phyloP scores from a whole-genome alignment of 2,888 invertebrate species.

The Latheticus oryzae region DNA sequence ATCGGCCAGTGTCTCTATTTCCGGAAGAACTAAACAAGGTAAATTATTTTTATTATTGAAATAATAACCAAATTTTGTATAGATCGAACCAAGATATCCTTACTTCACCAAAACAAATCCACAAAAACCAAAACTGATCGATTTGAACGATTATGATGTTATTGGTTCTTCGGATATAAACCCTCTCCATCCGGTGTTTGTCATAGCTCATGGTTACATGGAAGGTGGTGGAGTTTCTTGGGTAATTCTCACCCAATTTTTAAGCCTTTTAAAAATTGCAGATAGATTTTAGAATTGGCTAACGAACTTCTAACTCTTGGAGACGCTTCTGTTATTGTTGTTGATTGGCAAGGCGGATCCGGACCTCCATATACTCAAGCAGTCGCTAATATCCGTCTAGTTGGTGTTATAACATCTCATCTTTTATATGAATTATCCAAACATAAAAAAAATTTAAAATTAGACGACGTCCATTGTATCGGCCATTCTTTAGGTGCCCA shows the following conservation, averaged over 20 bases:
- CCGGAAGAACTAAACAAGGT: constrained; percentile 78
- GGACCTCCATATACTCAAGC: constrained; percentile 92
- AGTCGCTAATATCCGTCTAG: constrained; percentile 88
- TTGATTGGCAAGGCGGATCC: constrained; percentile 90
- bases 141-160: constrained; percentile 75
- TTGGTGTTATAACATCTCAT: constrained; percentile 86
- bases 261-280: constrained; percentile 5
- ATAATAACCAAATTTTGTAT: constrained; percentile 42
- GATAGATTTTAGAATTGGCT: constrained; percentile 76
- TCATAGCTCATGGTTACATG: constrained; percentile 88
- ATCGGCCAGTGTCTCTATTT: constrained; percentile 82
- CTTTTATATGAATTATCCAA: constrained; percentile 68
- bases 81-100: constrained; percentile 73
- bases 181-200: constrained; percentile 74
- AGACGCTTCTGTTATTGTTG: constrained; percentile 79
- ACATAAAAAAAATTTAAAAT: constrained; percentile 63
- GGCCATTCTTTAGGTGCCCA: constrained; percentile 91
- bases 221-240: constrained; percentile 85
- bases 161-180: constrained; percentile 74
- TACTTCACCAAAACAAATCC: constrained; percentile 70
- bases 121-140: constrained; percentile 71
- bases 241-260: constrained; percentile 67
- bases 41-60: constrained; percentile 29
- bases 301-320: constrained; percentile 78
- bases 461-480: constrained; percentile 82